Evolutionary conservation across 2,113 vertebrate species (phyloP).

Genomic region (Pongo pygmaeus): DNA sequence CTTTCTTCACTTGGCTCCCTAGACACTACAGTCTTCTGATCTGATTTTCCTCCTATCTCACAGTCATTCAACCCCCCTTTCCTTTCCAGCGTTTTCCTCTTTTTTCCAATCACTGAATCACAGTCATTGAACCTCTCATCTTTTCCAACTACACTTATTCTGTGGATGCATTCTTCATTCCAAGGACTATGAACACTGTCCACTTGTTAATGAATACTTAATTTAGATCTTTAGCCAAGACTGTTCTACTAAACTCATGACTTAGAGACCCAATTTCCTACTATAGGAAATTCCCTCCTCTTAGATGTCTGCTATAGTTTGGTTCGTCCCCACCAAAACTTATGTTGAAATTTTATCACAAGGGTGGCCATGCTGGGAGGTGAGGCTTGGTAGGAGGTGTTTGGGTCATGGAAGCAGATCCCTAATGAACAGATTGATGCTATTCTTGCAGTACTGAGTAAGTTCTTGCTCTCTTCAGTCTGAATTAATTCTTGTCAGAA

Average conservation of each 20-base stretch:
- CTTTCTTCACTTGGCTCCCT: not conserved
- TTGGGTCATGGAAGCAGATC: not conserved
- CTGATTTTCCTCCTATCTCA: not conserved
- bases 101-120: not conserved
- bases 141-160: not conserved
- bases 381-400: not conserved
- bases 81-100: not conserved
- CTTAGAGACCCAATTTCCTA: not conserved
- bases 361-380: not conserved
- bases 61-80: not conserved
- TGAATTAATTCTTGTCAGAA: not conserved
- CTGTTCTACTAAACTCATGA: not conserved
- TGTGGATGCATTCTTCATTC: not conserved
- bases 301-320: not conserved
- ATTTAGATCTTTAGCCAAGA: not conserved
- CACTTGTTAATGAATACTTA: not conserved
- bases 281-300: not conserved
- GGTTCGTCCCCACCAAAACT: not conserved
- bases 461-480: not conserved
- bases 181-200: not conserved
- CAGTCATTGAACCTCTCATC: not conserved
- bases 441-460: too few species aligned
- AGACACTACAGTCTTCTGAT: not conserved
- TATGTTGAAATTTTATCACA: not conserved
- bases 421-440: not conserved